A percentile compares a stretch with the other conserved stretches of the same genome.
phyloP scores from a whole-genome alignment of 2,888 invertebrate genomes.

The Apodemia zela region DNA sequence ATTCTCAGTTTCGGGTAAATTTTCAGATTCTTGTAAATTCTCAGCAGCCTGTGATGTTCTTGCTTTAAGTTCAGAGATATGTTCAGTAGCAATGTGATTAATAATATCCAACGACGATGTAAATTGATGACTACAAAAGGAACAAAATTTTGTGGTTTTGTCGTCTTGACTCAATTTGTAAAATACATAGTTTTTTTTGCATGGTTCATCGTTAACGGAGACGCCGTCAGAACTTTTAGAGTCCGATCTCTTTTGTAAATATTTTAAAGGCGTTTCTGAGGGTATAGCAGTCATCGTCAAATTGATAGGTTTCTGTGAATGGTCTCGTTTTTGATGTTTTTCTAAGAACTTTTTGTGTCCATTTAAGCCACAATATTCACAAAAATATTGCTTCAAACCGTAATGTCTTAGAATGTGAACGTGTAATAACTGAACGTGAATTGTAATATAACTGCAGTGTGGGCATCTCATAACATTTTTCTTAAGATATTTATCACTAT shows the following conservation, averaged over 20 bases:
- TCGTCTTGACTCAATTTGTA: conserved; percentile 39
- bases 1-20: neutral
- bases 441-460: conserved; percentile 44
- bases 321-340: conserved; percentile 49
- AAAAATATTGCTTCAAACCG: conserved; percentile 61
- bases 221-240: neutral
- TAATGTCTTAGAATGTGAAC: conserved; percentile 71
- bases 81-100: conserved; percentile 35
- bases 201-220: conserved; percentile 14
- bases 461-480: conserved; percentile 41
- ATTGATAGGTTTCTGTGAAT: conserved; percentile 39
- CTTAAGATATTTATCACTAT: conserved; percentile 9
- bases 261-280: conserved; percentile 31
- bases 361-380: conserved; percentile 56
- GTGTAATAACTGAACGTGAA: conserved; percentile 40
- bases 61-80: neutral
- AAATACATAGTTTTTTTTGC: conserved; percentile 47
- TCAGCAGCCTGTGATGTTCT: neutral
- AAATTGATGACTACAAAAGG: neutral
- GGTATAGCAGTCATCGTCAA: conserved; percentile 37
- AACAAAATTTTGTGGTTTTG: conserved; percentile 38
- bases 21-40: neutral
- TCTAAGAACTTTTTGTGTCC: conserved; percentile 44
- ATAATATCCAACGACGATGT: conserved; percentile 37
- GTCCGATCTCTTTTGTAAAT: conserved; percentile 21